Percentiles rank a stretch among this genome's conserved stretches.
Conservation (phyloP, 2,888 invertebrate species). For the Tiliacea citrago region DNA sequence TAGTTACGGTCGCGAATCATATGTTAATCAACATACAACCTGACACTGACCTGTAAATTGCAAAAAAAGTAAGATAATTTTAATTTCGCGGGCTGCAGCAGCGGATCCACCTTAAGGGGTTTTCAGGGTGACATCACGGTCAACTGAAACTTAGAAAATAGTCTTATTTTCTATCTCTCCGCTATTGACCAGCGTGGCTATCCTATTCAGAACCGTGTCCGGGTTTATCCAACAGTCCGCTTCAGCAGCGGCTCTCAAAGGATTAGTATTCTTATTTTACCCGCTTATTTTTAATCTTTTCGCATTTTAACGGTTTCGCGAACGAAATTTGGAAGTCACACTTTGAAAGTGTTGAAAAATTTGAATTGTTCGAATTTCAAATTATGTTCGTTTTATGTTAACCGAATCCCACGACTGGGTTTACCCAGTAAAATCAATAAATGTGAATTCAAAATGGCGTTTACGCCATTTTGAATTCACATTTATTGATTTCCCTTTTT, state of each 20-base stretch:
- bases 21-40: too few relatives aligned
- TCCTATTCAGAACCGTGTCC: constrained; percentile 39
- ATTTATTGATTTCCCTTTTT: neutral
- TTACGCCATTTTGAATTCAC: neutral
- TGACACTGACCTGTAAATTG: too few relatives aligned
- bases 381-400: neutral
- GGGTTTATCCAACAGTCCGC: constrained; percentile 47
- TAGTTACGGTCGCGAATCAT: too few relatives aligned
- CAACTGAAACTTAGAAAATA: neutral
- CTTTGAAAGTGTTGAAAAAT: constrained; percentile 9
- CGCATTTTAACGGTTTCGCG: constrained; percentile 10
- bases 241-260: constrained; percentile 30
- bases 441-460: too few relatives aligned
- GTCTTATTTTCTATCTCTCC: neutral
- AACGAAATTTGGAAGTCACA: constrained; percentile 8
- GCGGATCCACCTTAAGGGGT: too few relatives aligned
- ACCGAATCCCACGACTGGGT: too few relatives aligned
- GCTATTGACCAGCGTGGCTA: constrained; percentile 18
- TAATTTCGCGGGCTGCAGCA: too few relatives aligned
- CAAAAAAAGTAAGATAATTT: too few relatives aligned
- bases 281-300: constrained; percentile 42
- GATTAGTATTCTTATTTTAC: constrained; percentile 45
- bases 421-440: too few relatives aligned
- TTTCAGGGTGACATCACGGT: constrained; percentile 16
- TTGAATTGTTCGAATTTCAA: constrained; percentile 14